Percentiles rank a stretch among this genome's conserved stretches.
These are phyloP conservation scores for Notoglanidium macrostoma DNA, from an alignment of 2,797 vertebrate genomes.

Conservation along the genomic window DNA sequence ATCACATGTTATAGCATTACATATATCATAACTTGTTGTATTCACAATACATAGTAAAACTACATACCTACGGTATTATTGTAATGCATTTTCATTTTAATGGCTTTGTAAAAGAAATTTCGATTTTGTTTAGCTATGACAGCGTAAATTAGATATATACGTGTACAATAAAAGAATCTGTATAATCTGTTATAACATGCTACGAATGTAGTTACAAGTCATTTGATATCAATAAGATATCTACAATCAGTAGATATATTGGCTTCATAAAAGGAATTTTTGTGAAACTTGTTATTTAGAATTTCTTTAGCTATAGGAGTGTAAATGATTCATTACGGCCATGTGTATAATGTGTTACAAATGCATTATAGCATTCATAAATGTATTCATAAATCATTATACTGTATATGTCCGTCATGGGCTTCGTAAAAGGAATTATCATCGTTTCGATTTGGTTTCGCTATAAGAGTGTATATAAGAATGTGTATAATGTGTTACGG, in stretches of 20 bases:
- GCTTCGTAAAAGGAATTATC: neutral
- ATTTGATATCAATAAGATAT: no score
- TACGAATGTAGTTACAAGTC: neutral
- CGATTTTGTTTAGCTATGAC: neutral
- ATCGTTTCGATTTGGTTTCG: neutral
- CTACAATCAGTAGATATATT: neutral
- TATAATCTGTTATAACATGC: neutral
- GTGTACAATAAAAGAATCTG: neutral
- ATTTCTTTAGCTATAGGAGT: neutral
- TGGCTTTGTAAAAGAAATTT: neutral
- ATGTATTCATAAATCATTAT: neutral
- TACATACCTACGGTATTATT: neutral
- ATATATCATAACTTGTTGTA: neutral
- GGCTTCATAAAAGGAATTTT: neutral
- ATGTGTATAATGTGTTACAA: neutral
- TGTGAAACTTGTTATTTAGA: neutral
- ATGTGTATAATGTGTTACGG: neutral
- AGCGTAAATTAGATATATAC: neutral
- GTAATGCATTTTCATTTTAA: neutral
- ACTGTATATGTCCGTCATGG: neutral
- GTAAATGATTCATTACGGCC: neutral
- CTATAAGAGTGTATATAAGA: no score
- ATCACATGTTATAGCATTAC: neutral
- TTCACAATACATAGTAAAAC: neutral
- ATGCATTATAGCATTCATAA: neutral